Evolutionary conservation across 2,888 invertebrate species (phyloP), one percentile per base, ranked within the genome.

Genomic region (Opisthograptis luteolata): DNA sequence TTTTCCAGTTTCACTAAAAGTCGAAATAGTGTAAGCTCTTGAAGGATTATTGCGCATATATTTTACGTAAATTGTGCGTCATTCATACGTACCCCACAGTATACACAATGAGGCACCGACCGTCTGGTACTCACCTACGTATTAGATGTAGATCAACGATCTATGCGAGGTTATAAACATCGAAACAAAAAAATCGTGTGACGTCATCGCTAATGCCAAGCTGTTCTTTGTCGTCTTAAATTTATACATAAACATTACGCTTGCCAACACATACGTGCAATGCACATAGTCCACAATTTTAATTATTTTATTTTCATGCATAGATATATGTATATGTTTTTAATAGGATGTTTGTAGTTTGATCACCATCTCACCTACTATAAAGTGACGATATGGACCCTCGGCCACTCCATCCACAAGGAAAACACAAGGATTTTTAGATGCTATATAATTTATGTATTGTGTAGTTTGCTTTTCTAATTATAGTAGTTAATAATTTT

Each of bases 81-180:
- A 72, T 59, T 56, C 56, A 43, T 34, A 63, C 60, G 47, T 62
- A 63, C 52, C 52, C 56, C 62, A 46, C 59, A 60, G 59, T 62
- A 52, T 54, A 54, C 59, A 61, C 48, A 50, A 51, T 45, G 36
- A 45, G 17, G 53, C 51, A 58, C 51, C 41, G 47, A 47, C 42
- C 43, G 52, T 56, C 49, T 46, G 50, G 55, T 56, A 51, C 58
- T 58, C n/a, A n/a, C n/a, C n/a, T 64, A 66, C 63, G 64, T 68
- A 66, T 68, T 68, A 68, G 67, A 75, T 73, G 66, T 67, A 73
- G 73, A 75, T 71, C 73, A 75, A 70, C 64, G 73, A 66, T 72
- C 76, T 71, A 61, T 57, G 63, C 64, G 74, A 70, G 74, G 73
- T 66, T 72, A 67, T 64, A 66, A 62, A 64, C 63, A 64, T 55